Percentiles rank a stretch among this genome's conserved stretches.
These are phyloP conservation scores for Ctenochaetus hawaiiensis DNA, from an alignment of 2,797 vertebrate species.

Conservation along the genomic window DNA sequence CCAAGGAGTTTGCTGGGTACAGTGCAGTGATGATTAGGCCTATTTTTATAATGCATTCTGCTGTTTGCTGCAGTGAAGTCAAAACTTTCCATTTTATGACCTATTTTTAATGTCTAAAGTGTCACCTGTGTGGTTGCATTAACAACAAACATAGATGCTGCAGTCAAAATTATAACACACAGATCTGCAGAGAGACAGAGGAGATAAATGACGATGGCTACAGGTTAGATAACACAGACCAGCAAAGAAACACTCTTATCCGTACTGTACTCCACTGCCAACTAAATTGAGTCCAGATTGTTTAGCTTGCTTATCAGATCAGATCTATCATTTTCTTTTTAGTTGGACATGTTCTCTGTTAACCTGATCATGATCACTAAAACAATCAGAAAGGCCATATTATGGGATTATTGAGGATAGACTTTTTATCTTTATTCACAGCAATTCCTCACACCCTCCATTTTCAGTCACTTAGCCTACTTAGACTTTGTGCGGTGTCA, in stretches of 20 bases:
- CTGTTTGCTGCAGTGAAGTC: not conserved
- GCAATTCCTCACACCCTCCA: conserved; percentile 18
- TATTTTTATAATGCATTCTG: not conserved
- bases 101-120: not conserved
- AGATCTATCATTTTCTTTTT: conserved; percentile 46
- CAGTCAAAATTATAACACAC: conserved; percentile 10
- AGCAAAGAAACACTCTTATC: conserved; percentile 63
- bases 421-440: not conserved
- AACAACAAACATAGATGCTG: conserved; percentile 4
- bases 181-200: conserved; percentile 48
- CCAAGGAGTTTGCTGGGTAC: not conserved
- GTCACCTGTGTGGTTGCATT: conserved; percentile 8
- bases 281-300: conserved; percentile 59
- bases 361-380: conserved; percentile 23
- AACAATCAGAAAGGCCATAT: conserved; percentile 10
- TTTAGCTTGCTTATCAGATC: conserved; percentile 71
- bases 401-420: not conserved
- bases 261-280: conserved; percentile 42
- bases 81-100: not conserved
- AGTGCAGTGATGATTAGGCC: not conserved
- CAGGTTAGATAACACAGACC: conserved; percentile 69
- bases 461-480: conserved; percentile 50
- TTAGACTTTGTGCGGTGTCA: conserved; percentile 54
- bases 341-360: conserved; percentile 45
- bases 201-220: conserved; percentile 60